Conservation (phyloP, 2,797 vertebrate species). For the Carapus acus region DNA sequence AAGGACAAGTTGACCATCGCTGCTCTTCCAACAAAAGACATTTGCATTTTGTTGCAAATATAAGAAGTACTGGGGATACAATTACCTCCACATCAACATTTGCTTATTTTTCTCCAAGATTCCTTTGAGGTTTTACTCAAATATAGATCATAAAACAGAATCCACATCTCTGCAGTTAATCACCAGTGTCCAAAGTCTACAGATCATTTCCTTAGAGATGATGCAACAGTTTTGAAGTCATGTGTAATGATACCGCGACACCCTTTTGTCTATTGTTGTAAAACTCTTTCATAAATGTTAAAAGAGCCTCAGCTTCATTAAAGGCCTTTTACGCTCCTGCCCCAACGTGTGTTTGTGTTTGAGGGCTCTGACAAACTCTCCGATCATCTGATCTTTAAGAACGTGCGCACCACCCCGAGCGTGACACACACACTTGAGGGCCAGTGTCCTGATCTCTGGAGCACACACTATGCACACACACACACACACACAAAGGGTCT, state of each 20-base stretch:
- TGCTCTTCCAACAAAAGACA: conserved; percentile 26
- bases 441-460: conserved; percentile 26
- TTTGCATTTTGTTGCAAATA: too few relatives aligned
- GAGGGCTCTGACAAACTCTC: conserved; percentile 45
- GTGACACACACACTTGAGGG: conserved; percentile 46
- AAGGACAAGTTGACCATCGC: conserved; percentile 54
- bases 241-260: conserved; percentile 61
- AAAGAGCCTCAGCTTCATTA: conserved; percentile 55
- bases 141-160: conserved; percentile 46
- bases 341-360: conserved; percentile 40
- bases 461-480: conserved; percentile 16
- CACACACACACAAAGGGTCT: conserved; percentile 17
- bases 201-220: conserved; percentile 57
- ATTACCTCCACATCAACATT: conserved; percentile 16
- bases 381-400: conserved; percentile 31
- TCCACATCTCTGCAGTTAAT: conserved; percentile 33
- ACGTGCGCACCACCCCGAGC: conserved; percentile 21
- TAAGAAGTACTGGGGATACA: conserved; percentile 26
- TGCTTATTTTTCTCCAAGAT: too few relatives aligned
- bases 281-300: conserved; percentile 58
- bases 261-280: conserved; percentile 62
- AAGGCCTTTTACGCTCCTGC: conserved; percentile 33
- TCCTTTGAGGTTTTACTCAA: conserved; percentile 42
- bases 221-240: conserved; percentile 63
- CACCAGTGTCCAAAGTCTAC: conserved; percentile 40